phyloP scores from a whole-genome alignment of 2,113 vertebrate species.

The Neogobius melanostomus region DNA sequence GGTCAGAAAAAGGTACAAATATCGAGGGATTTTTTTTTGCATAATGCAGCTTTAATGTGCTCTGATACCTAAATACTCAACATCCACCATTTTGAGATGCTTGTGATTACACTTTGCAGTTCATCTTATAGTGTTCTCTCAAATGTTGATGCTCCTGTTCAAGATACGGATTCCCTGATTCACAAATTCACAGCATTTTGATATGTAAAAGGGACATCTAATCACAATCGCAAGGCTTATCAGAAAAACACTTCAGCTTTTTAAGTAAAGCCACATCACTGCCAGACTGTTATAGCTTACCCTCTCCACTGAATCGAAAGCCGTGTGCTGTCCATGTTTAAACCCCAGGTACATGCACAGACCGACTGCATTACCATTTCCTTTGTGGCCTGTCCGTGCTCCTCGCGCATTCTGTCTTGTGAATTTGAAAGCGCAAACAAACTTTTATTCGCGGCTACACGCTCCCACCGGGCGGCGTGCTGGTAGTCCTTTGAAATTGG shows the following conservation, averaged over 20 bases:
- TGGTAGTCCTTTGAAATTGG: slow-evolving; percentile 8
- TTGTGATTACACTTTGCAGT: too few relatives aligned
- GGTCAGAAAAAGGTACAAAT: too few relatives aligned
- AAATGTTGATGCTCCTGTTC: too few relatives aligned
- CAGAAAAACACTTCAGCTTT: not conserved
- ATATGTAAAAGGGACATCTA: too few relatives aligned
- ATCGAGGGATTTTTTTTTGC: too few relatives aligned
- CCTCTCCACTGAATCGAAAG: not conserved
- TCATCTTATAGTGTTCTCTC: too few relatives aligned
- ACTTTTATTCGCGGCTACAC: not conserved
- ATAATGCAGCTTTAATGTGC: too few relatives aligned
- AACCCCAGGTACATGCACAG: not conserved
- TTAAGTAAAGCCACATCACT: slow-evolving; percentile 11
- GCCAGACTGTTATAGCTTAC: slow-evolving; percentile 3
- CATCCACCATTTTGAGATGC: too few relatives aligned
- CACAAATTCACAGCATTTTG: not conserved
- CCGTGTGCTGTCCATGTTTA: not conserved
- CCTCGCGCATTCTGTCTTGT: not conserved
- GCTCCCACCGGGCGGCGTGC: slow-evolving; percentile 8
- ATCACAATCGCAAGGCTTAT: too few relatives aligned
- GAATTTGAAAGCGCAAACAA: not conserved
- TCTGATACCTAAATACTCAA: too few relatives aligned
- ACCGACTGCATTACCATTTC: not conserved
- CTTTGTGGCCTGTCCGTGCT: not conserved
- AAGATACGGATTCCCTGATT: too few relatives aligned